Base-by-base conservation (phyloP, 2,113 vertebrate species). In the Mus musculus region DNA sequence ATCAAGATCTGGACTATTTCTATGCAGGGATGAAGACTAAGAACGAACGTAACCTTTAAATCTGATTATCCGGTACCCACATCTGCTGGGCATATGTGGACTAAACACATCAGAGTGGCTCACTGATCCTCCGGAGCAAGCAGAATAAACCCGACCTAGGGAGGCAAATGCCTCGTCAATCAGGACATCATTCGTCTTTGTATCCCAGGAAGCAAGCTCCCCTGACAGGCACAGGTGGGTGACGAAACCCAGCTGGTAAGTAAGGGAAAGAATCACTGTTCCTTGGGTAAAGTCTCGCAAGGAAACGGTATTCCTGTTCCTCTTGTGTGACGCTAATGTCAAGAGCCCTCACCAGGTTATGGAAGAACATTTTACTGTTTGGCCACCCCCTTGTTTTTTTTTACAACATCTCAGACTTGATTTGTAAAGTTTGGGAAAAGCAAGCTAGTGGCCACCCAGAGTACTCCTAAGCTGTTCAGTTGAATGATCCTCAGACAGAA, bases 11-110 rank as follows among this genome's bases (percentile, higher is more conserved):
- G 39, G 90, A 80, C 28, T 56, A 61, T 28, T 54, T 86, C 67
- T 78, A n/a, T 0, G 26, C 36, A 20, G 26, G 30, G 81, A 24
- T 65, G 73, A 93, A 86, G 76, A 82, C 72, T n/a, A 85, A 90
- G 26, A 90, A 78, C 24, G 26, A 90, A 78, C 24, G 19, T 17
- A 73, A 81, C 67, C 95, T 92, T 86, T 75, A 69, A 82, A 54
- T 84, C 49, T 26, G 54, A 65, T 65, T 59, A 17, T 67, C 91
- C 36, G 19, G 7, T 86, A 3, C 3, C 2, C 46, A 46, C 5
- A 19, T 88, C 72, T 92, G 84, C 86, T 13, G 22, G 81, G 82
- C 67, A 65, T 81, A 59, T 76, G 85, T 67, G 46, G 84, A 78
- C 33, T 24, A 49, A 90, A 90, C 56, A 86, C 86, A 76, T 46